A percentile compares a stretch with the other conserved stretches of the same genome.
Evolutionary conservation across 2,113 vertebrate genomes (phyloP).

Genomic region (Synodontis membranacea): DNA sequence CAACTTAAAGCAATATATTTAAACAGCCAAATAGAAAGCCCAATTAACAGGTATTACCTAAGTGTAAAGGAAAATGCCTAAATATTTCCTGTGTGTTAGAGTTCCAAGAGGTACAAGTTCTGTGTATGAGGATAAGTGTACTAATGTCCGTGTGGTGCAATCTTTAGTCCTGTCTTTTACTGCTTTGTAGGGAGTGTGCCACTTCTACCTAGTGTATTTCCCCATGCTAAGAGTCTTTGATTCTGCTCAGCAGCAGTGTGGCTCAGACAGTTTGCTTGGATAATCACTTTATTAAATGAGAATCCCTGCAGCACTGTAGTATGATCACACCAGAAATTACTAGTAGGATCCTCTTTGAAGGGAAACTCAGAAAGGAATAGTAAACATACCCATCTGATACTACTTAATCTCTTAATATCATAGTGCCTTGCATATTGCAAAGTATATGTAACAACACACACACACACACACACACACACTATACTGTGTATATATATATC

Average conservation of each 20-base stretch:
- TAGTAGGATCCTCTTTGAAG: slow-evolving; percentile 17
- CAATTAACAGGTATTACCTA: background rate
- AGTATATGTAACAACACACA: background rate
- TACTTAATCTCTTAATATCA: background rate
- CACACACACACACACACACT: no score
- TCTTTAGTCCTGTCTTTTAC: background rate
- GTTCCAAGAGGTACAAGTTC: background rate
- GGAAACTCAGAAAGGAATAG: background rate
- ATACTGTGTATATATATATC: no score
- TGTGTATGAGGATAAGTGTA: background rate
- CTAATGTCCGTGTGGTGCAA: background rate
- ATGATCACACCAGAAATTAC: slow-evolving; percentile 27
- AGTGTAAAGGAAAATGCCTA: background rate
- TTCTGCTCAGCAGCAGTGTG: slow-evolving; percentile 5
- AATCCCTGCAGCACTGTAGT: slow-evolving; percentile 14
- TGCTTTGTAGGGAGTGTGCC: background rate
- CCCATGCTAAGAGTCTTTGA: background rate
- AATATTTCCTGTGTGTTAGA: background rate
- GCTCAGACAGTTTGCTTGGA: slow-evolving; percentile 22
- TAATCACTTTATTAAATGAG: slow-evolving; percentile 43
- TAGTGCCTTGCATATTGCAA: background rate
- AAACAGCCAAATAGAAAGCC: slow-evolving; percentile 4
- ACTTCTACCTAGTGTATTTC: background rate
- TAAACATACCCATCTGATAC: background rate
- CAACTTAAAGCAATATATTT: background rate